Percentiles rank a stretch among this genome's conserved stretches.
These are phyloP conservation scores for Agrochola macilenta DNA, from an alignment of 2,888 invertebrate species.

Conservation along the genomic window DNA sequence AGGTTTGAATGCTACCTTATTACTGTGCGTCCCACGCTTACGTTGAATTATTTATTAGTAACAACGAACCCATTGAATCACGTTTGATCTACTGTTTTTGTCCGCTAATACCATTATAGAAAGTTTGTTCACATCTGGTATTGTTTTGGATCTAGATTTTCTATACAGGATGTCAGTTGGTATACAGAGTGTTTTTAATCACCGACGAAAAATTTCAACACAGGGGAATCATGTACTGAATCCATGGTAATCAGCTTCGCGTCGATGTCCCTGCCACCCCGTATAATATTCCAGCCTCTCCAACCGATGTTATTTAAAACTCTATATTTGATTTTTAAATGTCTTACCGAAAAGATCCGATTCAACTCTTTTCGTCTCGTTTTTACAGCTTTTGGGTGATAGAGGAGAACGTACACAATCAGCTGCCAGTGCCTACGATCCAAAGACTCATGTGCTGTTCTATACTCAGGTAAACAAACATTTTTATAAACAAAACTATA, in stretches of 20 bases:
- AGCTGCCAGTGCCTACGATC: constrained; percentile 93
- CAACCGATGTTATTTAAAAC: background rate
- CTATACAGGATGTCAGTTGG: background rate
- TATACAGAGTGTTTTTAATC: too few species aligned
- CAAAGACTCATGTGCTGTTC: constrained; percentile 93
- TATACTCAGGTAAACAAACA: constrained; percentile 91
- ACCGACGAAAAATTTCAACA: too few species aligned
- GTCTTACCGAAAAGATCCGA: background rate
- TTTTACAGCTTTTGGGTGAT: constrained; percentile 91
- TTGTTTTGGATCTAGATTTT: constrained; percentile 2
- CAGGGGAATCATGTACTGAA: too few species aligned
- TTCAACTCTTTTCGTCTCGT: background rate
- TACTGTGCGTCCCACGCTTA: constrained; percentile 39
- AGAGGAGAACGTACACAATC: constrained; percentile 94
- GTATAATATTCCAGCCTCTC: background rate
- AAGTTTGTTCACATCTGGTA: constrained; percentile 35
- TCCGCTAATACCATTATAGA: constrained; percentile 5
- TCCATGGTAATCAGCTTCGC: too few species aligned
- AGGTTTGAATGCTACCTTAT: constrained; percentile 85
- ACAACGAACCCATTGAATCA: constrained; percentile 42
- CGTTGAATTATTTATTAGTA: constrained; percentile 58
- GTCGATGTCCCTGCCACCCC: too few species aligned
- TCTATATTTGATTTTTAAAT: background rate
- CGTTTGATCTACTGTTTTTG: constrained; percentile 21
- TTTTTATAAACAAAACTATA: background rate